Evolutionary conservation across 2,888 invertebrate species (phyloP), one percentile per base, ranked within the genome.

Genomic region (Andrena trimmerana): DNA sequence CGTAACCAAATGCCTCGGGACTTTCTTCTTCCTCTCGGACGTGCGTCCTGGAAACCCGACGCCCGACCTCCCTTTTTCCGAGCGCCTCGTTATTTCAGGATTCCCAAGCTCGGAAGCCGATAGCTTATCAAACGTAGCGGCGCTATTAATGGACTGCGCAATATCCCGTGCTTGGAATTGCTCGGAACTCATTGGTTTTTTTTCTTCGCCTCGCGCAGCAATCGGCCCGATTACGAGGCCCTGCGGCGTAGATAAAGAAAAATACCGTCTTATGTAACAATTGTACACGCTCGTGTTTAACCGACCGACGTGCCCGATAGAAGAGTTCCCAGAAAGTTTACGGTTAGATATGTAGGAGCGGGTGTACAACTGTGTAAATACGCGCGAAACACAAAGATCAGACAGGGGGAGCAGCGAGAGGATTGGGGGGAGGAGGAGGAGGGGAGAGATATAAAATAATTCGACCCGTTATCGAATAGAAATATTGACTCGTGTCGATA

Each of bases 1-100:
- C 89, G 86, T 88, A 91, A 90, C 86, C 88, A 78, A 81, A 59
- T 74, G 68, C 33, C 42, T 42, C 42, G 42, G 66, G 74, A 75
- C 82, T 88, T 86, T 86, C 84, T 84, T 84, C 84, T 65, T 67
- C 83, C 59, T 68, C 71, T 69, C 57, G 10, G 5, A 13, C 42
- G 7, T 5, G 27, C 33, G 27, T 29, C 36, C 42, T 42, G 42
- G 42, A 42, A 42, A 42, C 42, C 42, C 42, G 13, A 16, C 16
- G 13, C 42, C 16, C 13, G 42, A 5, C 16, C 42, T 42, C 16
- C 42, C 16, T 4, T 42, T 42, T 42, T 54, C 54, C n/a, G 3
- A 29, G 29, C 7, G 10, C 24, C 31, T 20, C 31, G 24, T 13
- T 24, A 7, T 20, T 24, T 57, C 24, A 20, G 8, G 57, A 57